Evolutionary conservation across 1,140 invertebrate genomes (phyloP).

Genomic region (Zaprionus nigranus): DNA sequence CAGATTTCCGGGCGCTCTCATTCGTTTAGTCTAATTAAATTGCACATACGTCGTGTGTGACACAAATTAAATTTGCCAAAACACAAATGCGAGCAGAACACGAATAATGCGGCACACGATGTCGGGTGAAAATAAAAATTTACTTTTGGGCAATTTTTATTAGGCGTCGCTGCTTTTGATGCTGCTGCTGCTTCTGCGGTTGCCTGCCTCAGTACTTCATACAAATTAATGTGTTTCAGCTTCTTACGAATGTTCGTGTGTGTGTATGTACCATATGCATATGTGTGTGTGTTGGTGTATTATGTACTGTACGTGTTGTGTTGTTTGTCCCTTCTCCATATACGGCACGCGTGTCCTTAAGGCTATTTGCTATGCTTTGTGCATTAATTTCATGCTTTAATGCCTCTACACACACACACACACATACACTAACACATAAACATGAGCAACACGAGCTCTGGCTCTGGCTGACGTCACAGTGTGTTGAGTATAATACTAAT

Average conservation of each 20-base stretch:
- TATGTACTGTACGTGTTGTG: slow-evolving; percentile 9
- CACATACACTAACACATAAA: slow-evolving; percentile 6
- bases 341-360: slow-evolving; percentile 53
- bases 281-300: slow-evolving; percentile 16
- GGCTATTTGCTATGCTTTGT: slow-evolving; percentile 61
- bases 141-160: slow-evolving; percentile 60
- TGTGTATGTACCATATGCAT: slow-evolving; percentile 6
- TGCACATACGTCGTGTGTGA: slow-evolving; percentile 52
- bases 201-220: slow-evolving; percentile 41
- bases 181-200: slow-evolving; percentile 34
- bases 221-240: slow-evolving; percentile 46
- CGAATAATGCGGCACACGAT: slow-evolving; percentile 28
- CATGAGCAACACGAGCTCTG: slow-evolving; percentile 5
- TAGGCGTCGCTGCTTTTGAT: slow-evolving; percentile 27
- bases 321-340: slow-evolving; percentile 3
- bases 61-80: slow-evolving; percentile 52
- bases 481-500: slow-evolving; percentile 20
- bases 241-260: slow-evolving; percentile 5
- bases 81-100: slow-evolving; percentile 34
- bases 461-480: slow-evolving; percentile 49
- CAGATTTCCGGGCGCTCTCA: slow-evolving; percentile 10
- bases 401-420: slow-evolving; percentile 44
- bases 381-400: slow-evolving; percentile 69
- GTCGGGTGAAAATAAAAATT: slow-evolving; percentile 51
- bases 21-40: slow-evolving; percentile 49